These are phyloP conservation scores for Phalacrocorax brasilianus DNA, from an alignment of 2,113 vertebrate genomes.

Conservation along the genomic window DNA sequence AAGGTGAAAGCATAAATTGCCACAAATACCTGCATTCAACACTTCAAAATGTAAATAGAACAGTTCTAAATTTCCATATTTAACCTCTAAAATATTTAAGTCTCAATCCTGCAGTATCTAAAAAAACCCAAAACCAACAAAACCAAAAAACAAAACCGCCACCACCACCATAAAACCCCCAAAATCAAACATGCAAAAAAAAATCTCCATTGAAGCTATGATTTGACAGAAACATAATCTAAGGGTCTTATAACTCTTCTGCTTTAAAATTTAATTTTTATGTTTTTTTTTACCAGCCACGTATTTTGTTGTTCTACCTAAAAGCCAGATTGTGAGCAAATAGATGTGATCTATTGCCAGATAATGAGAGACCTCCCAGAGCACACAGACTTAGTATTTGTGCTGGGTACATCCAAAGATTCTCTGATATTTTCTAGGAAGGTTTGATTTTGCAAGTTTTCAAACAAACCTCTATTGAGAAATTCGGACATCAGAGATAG, in stretches of 20 bases:
- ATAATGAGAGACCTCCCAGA: not conserved
- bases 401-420: not conserved
- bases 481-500: not conserved
- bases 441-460: not conserved
- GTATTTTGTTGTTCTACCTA: not conserved
- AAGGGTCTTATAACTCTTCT: not conserved
- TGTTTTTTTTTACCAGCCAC: not conserved
- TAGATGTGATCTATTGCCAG: too few relatives aligned
- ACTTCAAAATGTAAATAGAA: not conserved
- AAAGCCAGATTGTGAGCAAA: not conserved
- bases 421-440: not conserved
- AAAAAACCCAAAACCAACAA: too few relatives aligned
- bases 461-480: not conserved
- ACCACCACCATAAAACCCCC: not conserved
- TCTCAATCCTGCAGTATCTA: not conserved
- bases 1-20: constrained; percentile 1
- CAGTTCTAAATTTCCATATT: not conserved
- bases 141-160: not conserved
- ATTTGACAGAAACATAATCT: not conserved
- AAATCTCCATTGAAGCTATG: not conserved
- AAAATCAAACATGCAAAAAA: not conserved
- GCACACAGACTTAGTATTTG: not conserved
- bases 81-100: not conserved
- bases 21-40: not conserved
- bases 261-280: not conserved